Evolutionary conservation across 2,113 vertebrate species (phyloP).

Genomic region (Chionodraco myersi): DNA sequence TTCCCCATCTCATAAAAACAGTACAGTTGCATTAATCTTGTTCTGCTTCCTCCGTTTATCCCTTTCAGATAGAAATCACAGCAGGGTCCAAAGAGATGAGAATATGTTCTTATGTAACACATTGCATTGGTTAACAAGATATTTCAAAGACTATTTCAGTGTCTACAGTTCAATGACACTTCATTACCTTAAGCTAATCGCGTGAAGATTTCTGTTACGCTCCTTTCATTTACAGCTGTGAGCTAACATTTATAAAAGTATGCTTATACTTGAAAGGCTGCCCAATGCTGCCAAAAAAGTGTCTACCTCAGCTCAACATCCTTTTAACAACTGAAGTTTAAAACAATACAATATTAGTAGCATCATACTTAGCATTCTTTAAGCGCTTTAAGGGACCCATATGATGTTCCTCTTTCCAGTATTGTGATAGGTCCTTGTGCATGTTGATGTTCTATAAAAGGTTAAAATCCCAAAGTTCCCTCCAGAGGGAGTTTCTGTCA

Average conservation of each 20-base stretch:
- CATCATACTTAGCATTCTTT: too few relatives aligned
- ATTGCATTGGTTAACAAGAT: background rate
- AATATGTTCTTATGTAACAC: background rate
- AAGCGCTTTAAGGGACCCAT: too few relatives aligned
- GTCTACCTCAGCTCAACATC: too few relatives aligned
- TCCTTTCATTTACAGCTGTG: background rate
- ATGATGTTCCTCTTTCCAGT: too few relatives aligned
- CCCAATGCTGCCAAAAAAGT: too few relatives aligned
- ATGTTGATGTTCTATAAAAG: too few relatives aligned
- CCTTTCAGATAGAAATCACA: constrained; percentile 23
- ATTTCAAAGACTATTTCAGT: background rate
- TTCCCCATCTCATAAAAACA: constrained; percentile 55
- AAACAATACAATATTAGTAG: background rate
- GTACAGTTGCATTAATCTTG: constrained; percentile 61
- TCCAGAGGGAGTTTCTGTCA: too few relatives aligned
- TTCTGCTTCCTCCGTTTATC: constrained; percentile 2
- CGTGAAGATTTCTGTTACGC: background rate
- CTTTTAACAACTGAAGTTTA: background rate
- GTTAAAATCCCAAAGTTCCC: too few relatives aligned
- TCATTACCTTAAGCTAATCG: too few relatives aligned
- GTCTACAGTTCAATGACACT: background rate
- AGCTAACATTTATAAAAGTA: background rate
- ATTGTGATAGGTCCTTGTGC: too few relatives aligned
- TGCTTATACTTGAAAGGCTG: background rate
- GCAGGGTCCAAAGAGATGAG: background rate